Evolutionary conservation across 2,113 vertebrate species (phyloP), one percentile per base, ranked within the genome.

Genomic region (Psittacula cyanocephala): DNA sequence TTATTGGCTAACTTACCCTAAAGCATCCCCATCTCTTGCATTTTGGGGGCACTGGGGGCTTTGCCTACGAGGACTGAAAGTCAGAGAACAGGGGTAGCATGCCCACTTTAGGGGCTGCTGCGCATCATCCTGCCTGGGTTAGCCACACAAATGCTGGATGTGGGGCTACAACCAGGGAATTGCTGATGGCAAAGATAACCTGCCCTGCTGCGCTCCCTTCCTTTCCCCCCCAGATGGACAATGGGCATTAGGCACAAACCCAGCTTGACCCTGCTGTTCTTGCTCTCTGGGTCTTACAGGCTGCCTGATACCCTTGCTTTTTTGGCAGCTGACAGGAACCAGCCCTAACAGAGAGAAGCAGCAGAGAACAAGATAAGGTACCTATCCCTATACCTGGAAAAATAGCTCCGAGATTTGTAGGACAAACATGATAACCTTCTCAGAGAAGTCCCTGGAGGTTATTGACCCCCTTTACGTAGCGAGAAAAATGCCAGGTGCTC

Each of bases 131-230:
- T 16, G 0, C 20, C 25, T 39, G 12, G 12, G 3, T 39, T 53
- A 74, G 47, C 11, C 69, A 19, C 49, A 33, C 3, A 25, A 0
- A 0, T 11, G 3, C 12, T 19, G 15, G 13, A 12, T 33, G 19
- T 11, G 39, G 24, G 12, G 33, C n/a, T 64, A 7, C 33, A 53
- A 16, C 35, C 44, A 7, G 15, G 64, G 41, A 16, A 11, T 39
- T 2, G 2, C 39, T 23, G n/a, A 28, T 1, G 2, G 19, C n/a
- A 59, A 39, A 47, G 13, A 6, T 6, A 47, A 7, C 24, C 41
- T 81, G 20, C 8, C 6, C 14, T 44, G 18, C 17, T 86, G 37
- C 44, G 2, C 2, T 6, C 4, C 1, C 9, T 33, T 49, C 17
- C 7, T n/a, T 7, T 19, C 47, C 13, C 3, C 7, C 17, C 8